Percentiles rank a stretch among this genome's conserved stretches.
These are phyloP conservation scores for Lophochroa leadbeateri DNA, from an alignment of 2,113 vertebrate genomes.

Conservation along the genomic window DNA sequence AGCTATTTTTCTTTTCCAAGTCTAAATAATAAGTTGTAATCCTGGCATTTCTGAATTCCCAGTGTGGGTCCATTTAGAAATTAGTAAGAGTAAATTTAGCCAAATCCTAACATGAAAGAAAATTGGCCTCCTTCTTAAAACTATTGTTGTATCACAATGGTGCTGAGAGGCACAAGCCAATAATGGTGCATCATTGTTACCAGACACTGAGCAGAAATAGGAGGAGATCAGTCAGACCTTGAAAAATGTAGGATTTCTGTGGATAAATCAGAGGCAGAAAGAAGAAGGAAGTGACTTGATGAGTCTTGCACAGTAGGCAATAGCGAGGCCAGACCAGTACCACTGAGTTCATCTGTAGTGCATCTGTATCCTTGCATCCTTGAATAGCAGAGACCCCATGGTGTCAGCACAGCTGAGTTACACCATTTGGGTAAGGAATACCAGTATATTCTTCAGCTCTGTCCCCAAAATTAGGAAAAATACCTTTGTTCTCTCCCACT, in stretches of 20 bases:
- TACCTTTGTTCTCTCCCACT: not conserved
- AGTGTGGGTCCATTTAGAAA: constrained; percentile 11
- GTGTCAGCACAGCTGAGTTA: not conserved
- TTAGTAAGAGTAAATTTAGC: constrained; percentile 2
- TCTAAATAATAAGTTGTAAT: constrained; percentile 7
- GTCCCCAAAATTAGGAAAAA: not conserved
- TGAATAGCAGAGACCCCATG: not conserved
- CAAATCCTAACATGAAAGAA: constrained; percentile 10
- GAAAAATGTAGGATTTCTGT: not conserved
- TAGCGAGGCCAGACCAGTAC: not conserved
- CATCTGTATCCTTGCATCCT: not conserved
- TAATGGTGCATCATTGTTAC: not conserved
- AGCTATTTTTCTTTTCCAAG: not conserved
- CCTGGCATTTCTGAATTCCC: constrained; percentile 29
- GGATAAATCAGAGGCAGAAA: not conserved
- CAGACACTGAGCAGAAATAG: not conserved
- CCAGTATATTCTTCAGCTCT: not conserved
- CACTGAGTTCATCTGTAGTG: not conserved
- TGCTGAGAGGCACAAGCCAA: not conserved
- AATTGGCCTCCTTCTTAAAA: constrained; percentile 11
- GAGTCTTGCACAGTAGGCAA: not conserved
- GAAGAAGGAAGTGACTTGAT: not conserved
- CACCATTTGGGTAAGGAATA: not conserved
- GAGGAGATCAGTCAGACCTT: not conserved
- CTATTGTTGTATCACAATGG: constrained; percentile 49